Evolutionary conservation across 1,140 invertebrate genomes (phyloP).

Genomic region (Apis mellifera): Amel_HAv3.1 CM009940.2:3131001-3131500

Average conservation of each 20-base stretch:
- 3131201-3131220: no score
- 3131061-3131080: no score
- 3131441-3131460: background rate
- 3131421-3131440: background rate
- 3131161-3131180: no score
- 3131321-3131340: constrained; percentile 11
- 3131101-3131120: no score
- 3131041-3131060: no score
- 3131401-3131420: constrained; percentile 40
- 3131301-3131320: background rate
- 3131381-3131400: constrained; percentile 44
- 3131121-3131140: no score
- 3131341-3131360: constrained; percentile 7
- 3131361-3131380: background rate
- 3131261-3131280: background rate
- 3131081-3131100: no score
- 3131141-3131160: no score
- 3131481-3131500: background rate
- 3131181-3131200: no score
- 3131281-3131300: background rate
- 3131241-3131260: background rate
- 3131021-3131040: no score
- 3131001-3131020: no score
- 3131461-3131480: background rate
- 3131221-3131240: no score